These are phyloP conservation scores for Diorhabda elongata DNA, from an alignment of 1,140 invertebrate species.

Conservation along the genomic window DNA sequence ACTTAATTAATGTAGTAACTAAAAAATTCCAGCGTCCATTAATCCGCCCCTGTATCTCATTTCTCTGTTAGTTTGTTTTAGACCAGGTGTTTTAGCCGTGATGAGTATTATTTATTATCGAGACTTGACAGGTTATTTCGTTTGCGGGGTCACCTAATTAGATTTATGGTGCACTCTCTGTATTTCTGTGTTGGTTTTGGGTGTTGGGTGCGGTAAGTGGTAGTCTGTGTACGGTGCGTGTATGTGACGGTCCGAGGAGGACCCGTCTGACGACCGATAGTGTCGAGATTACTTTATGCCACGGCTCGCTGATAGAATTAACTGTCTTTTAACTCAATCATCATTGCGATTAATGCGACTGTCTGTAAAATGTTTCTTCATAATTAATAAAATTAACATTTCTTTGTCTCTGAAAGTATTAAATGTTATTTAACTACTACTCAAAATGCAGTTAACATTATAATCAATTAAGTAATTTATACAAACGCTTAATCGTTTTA, in stretches of 20 bases:
- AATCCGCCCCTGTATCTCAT: not conserved
- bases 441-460: no score
- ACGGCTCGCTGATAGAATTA: not conserved
- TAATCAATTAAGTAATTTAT: no score
- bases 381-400: no score
- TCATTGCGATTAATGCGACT: no score
- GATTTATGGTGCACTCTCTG: not conserved
- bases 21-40: not conserved
- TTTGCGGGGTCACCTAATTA: constrained; percentile 1
- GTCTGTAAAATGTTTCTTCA: no score
- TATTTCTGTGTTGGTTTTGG: not conserved
- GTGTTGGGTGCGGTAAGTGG: constrained; percentile 1
- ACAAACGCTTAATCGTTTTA: no score
- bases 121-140: constrained; percentile 1
- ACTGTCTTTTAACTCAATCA: not conserved
- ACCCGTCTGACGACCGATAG: not conserved
- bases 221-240: not conserved
- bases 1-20: no score
- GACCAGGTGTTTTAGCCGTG: constrained; percentile 1
- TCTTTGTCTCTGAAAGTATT: no score
- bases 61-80: constrained; percentile 1
- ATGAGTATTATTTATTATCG: constrained; percentile 3
- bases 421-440: no score
- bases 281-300: not conserved
- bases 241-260: not conserved